Conservation (phyloP, 2,797 vertebrate species). For the Leptatherina wallacei region DNA sequence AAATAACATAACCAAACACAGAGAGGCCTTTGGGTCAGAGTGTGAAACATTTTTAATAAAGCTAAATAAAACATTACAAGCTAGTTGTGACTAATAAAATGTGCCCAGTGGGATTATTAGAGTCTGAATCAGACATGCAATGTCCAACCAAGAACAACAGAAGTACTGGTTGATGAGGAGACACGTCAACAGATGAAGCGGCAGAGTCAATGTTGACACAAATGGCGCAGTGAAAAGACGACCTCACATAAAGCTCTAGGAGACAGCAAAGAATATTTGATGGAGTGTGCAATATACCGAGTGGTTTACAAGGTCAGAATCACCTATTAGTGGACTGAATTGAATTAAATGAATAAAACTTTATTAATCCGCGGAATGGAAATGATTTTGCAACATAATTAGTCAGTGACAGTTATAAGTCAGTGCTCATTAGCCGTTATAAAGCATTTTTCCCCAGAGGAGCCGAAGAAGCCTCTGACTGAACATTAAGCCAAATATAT, state of each 20-base stretch:
- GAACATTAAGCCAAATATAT: too few species aligned
- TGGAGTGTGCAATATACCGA: not conserved
- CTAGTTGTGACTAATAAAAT: constrained; percentile 54
- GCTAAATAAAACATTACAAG: constrained; percentile 43
- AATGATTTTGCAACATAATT: too few species aligned
- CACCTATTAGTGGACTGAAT: too few species aligned
- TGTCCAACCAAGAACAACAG: constrained; percentile 42
- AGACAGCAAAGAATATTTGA: constrained; percentile 13
- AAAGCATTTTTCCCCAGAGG: too few species aligned
- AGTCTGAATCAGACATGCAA: constrained; percentile 1
- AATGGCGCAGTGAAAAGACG: constrained; percentile 7
- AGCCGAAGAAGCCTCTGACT: too few species aligned
- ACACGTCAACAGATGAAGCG: constrained; percentile 31
- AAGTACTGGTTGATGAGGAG: constrained; percentile 43
- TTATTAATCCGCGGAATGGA: too few species aligned
- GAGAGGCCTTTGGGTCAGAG: not conserved
- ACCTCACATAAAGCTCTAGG: constrained; percentile 40
- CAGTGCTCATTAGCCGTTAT: too few species aligned
- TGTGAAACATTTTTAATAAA: constrained; percentile 38
- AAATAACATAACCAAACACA: constrained; percentile 3
- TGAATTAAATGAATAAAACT: too few species aligned
- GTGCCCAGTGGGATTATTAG: constrained; percentile 38
- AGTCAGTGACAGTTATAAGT: too few species aligned
- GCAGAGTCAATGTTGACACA: constrained; percentile 39
- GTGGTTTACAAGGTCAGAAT: too few species aligned